Evolutionary conservation across 2,888 invertebrate genomes (phyloP), one percentile per base, ranked within the genome.

Genomic region (Pteria penguin): DNA sequence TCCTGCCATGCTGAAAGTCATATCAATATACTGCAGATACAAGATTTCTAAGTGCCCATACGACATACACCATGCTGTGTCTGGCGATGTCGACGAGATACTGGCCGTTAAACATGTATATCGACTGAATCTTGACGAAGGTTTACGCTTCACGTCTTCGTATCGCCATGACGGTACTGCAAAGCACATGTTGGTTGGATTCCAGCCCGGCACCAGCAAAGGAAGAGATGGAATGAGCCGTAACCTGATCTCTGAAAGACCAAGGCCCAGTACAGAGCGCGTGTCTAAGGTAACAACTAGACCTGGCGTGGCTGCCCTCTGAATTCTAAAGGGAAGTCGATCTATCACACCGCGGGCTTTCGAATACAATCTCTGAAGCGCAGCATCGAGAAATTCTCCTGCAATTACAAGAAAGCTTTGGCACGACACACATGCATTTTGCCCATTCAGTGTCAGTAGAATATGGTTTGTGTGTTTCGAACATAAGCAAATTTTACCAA

Each of bases 271-370:
- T 4, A 84, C 80, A 29, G 81, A 80, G 18, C 81, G 79, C 1
- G 88, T 87, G 69, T 89, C 87, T 31, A 89, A 68, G n/a, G 77
- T 77, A 1, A 88, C 58, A 5, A 74, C 63, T 27, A 87, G 65
- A 11, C 80, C 77, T 31, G 81, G 72, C 54, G 82, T 75, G 5
- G 83, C 63, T 26, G 84, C 63, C 31, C 83, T 67, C 45, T 82
- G 82, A 8, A 89, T 76, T 33, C 77, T 81, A 69, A 87, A 87
- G 8, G 88, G 87, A 4, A 89, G 71, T 54, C 83, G 76, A 27
- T 88, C 89, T 58, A 84, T 76, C 1, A 82, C 72, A 27, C 71
- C 77, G 45, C 85, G 82, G 33, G 78, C 79, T 58, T 81, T 82
- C 32, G 82, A 81, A 62, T 84, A 83, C 29, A 89, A 70, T 60